Conservation (phyloP, 2,888 invertebrate genomes). For the Seladonia tumulorum region DNA sequence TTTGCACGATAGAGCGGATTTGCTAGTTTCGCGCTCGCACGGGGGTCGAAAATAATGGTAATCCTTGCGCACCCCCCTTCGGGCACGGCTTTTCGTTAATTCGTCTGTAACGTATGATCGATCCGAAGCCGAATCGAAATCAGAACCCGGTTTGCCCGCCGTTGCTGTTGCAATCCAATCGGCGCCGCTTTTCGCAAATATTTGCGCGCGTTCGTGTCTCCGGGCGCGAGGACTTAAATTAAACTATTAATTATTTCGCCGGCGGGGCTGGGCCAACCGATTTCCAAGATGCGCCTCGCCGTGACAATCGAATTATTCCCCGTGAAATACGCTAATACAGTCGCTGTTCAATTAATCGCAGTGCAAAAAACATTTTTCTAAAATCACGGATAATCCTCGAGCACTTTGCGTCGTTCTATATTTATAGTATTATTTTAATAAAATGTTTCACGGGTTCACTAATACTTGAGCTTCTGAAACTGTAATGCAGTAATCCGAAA, state of each 20-base stretch:
- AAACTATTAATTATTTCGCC: constrained; percentile 68
- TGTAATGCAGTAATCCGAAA: too few relatives aligned
- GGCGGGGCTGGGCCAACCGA: constrained; percentile 20
- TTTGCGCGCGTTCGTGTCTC: constrained; percentile 61
- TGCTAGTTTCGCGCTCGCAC: constrained; percentile 51
- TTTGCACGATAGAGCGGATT: constrained; percentile 64
- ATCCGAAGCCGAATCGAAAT: constrained; percentile 65
- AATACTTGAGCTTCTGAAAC: too few relatives aligned
- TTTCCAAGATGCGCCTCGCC: constrained; percentile 26
- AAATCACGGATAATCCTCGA: too few relatives aligned
- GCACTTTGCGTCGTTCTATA: too few relatives aligned
- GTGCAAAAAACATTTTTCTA: too few relatives aligned
- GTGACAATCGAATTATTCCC: not conserved
- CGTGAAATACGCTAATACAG: not conserved
- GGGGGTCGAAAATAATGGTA: constrained; percentile 70
- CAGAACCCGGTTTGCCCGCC: constrained; percentile 23
- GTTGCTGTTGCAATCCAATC: constrained; percentile 40
- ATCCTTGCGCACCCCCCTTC: constrained; percentile 53
- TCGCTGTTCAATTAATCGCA: too few relatives aligned
- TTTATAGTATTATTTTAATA: too few relatives aligned
- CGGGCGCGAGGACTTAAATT: constrained; percentile 62
- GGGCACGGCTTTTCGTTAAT: constrained; percentile 64
- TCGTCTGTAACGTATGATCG: constrained; percentile 66
- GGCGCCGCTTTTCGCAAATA: constrained; percentile 61
- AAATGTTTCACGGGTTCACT: too few relatives aligned